Evolutionary conservation across 2,113 vertebrate species (phyloP), one percentile per base, ranked within the genome.

Genomic region (Ammospiza caudacuta): DNA sequence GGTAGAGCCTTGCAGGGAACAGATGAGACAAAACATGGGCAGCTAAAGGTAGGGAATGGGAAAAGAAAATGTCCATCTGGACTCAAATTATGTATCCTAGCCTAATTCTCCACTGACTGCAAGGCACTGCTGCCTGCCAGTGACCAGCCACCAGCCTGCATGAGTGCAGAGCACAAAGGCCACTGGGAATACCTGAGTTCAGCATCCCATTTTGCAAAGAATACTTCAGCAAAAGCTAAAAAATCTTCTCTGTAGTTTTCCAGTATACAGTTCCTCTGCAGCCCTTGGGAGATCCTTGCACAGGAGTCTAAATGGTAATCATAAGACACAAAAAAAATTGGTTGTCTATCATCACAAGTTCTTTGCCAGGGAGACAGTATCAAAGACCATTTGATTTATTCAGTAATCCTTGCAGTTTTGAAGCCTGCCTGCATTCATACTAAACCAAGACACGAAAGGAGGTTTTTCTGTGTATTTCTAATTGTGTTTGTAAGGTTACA

Each of bases 71-170:
- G 25, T 52, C 49, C 74, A 83, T 14, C n/a, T 85, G 78, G 70
- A 64, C 35, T 84, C 5, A 2, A 51, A 22, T 83, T 44, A 81
- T 22, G 2, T 74, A 72, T 85, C 35, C 41, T 85, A 35, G 15
- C 73, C 41, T 89, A 73, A 78, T 76, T 73, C 12, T 76, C 25
- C 31, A 17, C 49, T 68, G 46, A 88, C 8, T 35, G 58, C 51
- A 76, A 87, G 44, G 59, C 52, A n/a, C 43, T 83, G 47, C 74
- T 89, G 63, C 59, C 57, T 46, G 76, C 61, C 86, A 84, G 58
- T 9, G 81, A 70, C 54, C 66, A 41, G 69, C 33, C 2, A 1
- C 57, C 59, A n/a, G 35, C 7, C 37, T 2, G 0, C 2, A 6
- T 9, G 47, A 83, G 24, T 2, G 25, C 55, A 78, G 61, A 94